Percentiles rank a stretch among this genome's conserved stretches.
These are phyloP conservation scores for Falco naumanni DNA, from an alignment of 2,797 vertebrate species.

Conservation along the genomic window DNA sequence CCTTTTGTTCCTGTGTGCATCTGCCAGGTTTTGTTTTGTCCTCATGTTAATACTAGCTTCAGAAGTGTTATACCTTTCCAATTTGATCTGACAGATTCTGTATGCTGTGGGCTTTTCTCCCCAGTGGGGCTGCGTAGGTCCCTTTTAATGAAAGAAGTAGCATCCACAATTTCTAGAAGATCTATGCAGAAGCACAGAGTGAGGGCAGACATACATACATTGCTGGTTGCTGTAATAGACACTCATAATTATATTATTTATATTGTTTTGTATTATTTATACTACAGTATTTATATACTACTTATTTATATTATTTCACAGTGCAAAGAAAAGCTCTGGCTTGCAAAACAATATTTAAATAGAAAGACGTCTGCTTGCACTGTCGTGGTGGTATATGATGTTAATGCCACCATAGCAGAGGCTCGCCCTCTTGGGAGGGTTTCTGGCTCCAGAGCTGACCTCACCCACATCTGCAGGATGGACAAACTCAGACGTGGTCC, in stretches of 20 bases:
- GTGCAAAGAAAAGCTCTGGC: neutral
- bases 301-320: neutral
- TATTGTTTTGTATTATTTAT: neutral
- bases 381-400: neutral
- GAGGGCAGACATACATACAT: neutral
- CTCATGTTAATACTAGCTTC: neutral
- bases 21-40: neutral
- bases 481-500: neutral
- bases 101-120: neutral
- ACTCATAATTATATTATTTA: neutral
- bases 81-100: neutral
- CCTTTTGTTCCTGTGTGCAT: neutral
- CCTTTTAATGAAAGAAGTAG: neutral
- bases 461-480: neutral
- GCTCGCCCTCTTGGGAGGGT: neutral
- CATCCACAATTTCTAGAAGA: neutral
- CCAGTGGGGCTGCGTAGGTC: rapidly evolving
- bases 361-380: neutral
- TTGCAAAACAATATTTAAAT: neutral
- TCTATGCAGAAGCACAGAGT: neutral
- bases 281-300: too few relatives aligned
- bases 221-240: neutral
- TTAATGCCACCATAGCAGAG: neutral
- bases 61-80: neutral
- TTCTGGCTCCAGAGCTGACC: neutral